A percentile compares a stretch with the other conserved stretches of the same genome.
Evolutionary conservation across 2,113 vertebrate species (phyloP).

Genomic region (Toxostoma redivivum): DNA sequence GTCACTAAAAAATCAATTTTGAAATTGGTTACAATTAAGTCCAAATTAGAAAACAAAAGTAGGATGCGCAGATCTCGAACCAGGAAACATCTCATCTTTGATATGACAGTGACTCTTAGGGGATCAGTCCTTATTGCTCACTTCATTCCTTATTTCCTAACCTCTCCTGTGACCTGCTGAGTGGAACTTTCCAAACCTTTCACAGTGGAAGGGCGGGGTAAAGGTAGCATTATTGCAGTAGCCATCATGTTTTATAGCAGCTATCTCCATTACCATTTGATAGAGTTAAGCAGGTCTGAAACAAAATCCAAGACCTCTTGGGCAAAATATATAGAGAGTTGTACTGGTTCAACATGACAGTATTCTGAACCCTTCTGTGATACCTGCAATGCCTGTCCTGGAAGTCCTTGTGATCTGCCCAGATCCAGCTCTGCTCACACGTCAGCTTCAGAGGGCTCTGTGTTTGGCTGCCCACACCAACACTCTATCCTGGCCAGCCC

Average conservation of each 20-base stretch:
- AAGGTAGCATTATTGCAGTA: not conserved
- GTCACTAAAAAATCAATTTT: not conserved
- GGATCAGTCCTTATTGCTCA: not conserved
- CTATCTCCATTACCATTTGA: not conserved
- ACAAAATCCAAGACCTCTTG: not conserved
- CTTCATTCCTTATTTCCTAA: not conserved
- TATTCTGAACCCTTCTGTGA: not conserved
- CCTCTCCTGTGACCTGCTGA: not conserved
- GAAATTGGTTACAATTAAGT: not conserved
- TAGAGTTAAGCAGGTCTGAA: not conserved
- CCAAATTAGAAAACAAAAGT: not conserved
- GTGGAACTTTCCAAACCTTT: not conserved
- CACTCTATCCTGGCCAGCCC: not conserved
- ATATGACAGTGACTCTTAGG: not conserved
- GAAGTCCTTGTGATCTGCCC: not conserved
- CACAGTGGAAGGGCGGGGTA: not conserved
- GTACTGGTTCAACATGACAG: not conserved
- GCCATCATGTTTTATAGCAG: not conserved
- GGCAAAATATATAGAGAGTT: accelerated
- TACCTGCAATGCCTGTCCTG: not conserved
- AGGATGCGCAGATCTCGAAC: not conserved
- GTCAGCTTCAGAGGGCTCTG: not conserved
- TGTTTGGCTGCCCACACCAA: not conserved
- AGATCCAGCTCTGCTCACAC: not conserved
- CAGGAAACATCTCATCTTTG: not conserved